Percentiles rank a stretch among this genome's conserved stretches.
These are phyloP conservation scores for Burhinus oedicnemus DNA, from an alignment of 2,113 vertebrate species.

Conservation along the genomic window DNA sequence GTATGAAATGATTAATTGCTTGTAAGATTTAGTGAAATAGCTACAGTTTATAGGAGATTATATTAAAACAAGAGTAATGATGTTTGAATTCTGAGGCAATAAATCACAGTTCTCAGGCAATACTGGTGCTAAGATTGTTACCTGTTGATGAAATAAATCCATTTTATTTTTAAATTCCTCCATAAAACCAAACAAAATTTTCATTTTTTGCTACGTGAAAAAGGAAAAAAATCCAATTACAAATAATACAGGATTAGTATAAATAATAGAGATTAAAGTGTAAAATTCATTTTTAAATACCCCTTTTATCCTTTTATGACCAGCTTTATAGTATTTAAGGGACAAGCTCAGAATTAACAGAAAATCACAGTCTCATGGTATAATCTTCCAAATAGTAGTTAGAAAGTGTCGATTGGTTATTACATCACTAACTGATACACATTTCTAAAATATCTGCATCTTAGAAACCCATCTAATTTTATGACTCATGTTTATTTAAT, in stretches of 20 bases:
- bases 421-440: background rate
- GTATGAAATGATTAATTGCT: background rate
- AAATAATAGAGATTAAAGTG: background rate
- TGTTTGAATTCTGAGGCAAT: background rate
- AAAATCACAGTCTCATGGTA: background rate
- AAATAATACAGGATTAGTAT: background rate
- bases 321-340: background rate
- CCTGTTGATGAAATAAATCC: background rate
- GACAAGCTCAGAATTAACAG: background rate
- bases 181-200: background rate
- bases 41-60: background rate
- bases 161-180: background rate
- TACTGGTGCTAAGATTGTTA: background rate
- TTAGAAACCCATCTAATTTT: background rate
- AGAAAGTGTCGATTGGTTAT: background rate
- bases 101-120: background rate
- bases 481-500: background rate
- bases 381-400: background rate
- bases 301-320: background rate
- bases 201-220: background rate
- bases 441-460: background rate
- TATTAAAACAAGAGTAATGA: background rate
- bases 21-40: background rate
- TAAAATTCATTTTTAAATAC: background rate
- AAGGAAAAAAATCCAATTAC: background rate